Base-by-base conservation (phyloP, 2,888 invertebrate species). In the Polydrusus pterygomalis region DNA sequence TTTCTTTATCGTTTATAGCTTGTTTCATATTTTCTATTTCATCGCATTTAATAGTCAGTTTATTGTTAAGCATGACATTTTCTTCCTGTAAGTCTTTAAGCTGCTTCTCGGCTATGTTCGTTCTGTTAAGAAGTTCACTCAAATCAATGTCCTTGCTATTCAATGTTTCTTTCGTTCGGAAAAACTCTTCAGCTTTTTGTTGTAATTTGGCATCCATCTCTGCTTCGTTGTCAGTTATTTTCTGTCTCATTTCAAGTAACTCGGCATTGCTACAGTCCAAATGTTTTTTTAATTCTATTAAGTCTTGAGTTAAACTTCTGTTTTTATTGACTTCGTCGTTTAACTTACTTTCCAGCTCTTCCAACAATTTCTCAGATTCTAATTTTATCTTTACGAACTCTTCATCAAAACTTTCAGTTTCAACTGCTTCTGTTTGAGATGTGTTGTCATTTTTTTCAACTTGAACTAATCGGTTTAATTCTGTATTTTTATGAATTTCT, bases 261-360 rank as follows among this genome's bases (percentile, higher is more conserved):
- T 70, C 70, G 20, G 13, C 15, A 49, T 70, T 62, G 17, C 38
- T 60, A 11, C 34, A 9, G 15, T 62, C 11, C 15, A 49, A 62
- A 38, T 34, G 45, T 5, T 47, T 6, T 18, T 34, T 70, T 11
- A 58, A 17, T 38, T 70, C 18, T 49, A 60, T 34, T 30, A 70
- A 62, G 34, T 47, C 38, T 17, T 30, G 10, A 1, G 17, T 62
- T 30, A 49, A 60, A 30, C n/a, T 20, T 17, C 30, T 62, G 30
- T 60, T 70, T 49, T 62, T 70, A 45, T 10, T 13, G n/a, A 70
- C 45, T 49, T 70, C 70, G n/a, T 38, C 34, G n/a, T 60, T 60
- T 18, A 70, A 45, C 20, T 47, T 62, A n/a, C 43, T 49, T 70
- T 70, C 70, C 18, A 70, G 34, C 17, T 69, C 69, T 62, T 70